These are phyloP conservation scores for Chesias legatella DNA, from an alignment of 2,888 invertebrate genomes.

Conservation along the genomic window DNA sequence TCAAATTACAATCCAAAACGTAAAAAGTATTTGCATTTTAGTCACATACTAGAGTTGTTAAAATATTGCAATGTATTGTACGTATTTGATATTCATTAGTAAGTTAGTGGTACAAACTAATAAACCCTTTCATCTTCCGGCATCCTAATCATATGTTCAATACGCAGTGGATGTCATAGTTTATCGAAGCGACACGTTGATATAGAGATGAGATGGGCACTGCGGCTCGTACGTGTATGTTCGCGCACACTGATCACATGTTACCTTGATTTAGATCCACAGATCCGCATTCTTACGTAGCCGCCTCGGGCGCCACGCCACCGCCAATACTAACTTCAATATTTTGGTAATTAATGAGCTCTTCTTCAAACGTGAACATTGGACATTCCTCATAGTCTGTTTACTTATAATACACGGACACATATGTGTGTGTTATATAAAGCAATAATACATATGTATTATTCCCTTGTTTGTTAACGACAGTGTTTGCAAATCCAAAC, in stretches of 20 bases:
- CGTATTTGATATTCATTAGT: too few species aligned
- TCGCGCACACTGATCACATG: slow-evolving; percentile 52
- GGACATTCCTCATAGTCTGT: slow-evolving; percentile 50
- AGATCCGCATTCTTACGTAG: slow-evolving; percentile 77
- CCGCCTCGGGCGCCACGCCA: slow-evolving; percentile 68
- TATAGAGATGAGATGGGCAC: slow-evolving; percentile 35
- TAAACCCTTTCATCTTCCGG: slow-evolving; percentile 5
- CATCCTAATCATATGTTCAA: neutral
- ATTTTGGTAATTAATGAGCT: slow-evolving; percentile 73
- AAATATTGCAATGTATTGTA: too few species aligned
- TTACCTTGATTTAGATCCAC: slow-evolving; percentile 73
- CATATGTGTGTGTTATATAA: slow-evolving; percentile 26
- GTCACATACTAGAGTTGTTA: too few species aligned
- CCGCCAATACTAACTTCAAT: slow-evolving; percentile 56
- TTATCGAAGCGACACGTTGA: slow-evolving; percentile 21
- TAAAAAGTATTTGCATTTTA: too few species aligned
- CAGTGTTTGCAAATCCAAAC: slow-evolving; percentile 15
- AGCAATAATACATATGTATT: slow-evolving; percentile 18
- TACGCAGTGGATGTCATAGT: slow-evolving; percentile 5
- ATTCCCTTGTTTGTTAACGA: slow-evolving; percentile 24
- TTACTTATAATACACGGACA: slow-evolving; percentile 35
- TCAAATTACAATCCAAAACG: too few species aligned
- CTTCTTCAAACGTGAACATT: slow-evolving; percentile 38
- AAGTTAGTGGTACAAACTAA: neutral
- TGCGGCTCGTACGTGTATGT: slow-evolving; percentile 30